Percentiles rank a stretch among this genome's conserved stretches.
Evolutionary conservation across 2,113 vertebrate genomes (phyloP).

Genomic region (Emydura subglobosa): DNA sequence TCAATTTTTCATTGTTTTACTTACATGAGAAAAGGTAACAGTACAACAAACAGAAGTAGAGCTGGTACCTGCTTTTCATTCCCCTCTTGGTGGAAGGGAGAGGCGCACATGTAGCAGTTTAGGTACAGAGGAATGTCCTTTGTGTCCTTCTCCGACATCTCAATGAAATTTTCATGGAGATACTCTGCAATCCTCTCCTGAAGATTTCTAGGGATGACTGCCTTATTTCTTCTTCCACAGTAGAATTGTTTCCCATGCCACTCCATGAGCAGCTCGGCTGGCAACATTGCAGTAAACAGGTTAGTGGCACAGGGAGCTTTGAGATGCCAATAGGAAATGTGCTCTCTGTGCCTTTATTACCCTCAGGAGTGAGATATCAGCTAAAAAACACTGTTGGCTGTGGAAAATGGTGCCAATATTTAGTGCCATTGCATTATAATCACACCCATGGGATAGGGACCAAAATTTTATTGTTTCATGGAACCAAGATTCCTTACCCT

Average conservation of each 20-base stretch:
- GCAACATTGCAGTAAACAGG: background rate
- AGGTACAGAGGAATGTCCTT: too few relatives aligned
- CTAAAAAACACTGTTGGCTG: background rate
- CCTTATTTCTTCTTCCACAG: background rate
- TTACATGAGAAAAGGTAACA: too few relatives aligned
- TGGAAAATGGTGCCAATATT: background rate
- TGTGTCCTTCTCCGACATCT: too few relatives aligned
- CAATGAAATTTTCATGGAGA: too few relatives aligned
- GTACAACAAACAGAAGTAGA: too few relatives aligned
- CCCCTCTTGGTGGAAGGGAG: too few relatives aligned
- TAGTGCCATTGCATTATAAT: background rate
- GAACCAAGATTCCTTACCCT: background rate
- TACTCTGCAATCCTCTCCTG: too few relatives aligned
- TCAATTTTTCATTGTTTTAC: too few relatives aligned
- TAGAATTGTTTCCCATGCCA: too few relatives aligned
- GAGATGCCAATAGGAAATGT: background rate
- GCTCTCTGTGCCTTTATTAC: background rate
- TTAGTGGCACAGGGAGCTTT: background rate
- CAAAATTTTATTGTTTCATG: background rate
- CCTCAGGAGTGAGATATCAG: background rate
- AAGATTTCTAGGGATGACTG: background rate
- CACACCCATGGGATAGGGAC: background rate
- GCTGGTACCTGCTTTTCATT: too few relatives aligned
- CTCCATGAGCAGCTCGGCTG: background rate
- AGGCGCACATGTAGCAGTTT: too few relatives aligned